These are phyloP conservation scores for Drosophila falleni DNA, from an alignment of 2,888 invertebrate genomes.

Conservation along the genomic window DNA sequence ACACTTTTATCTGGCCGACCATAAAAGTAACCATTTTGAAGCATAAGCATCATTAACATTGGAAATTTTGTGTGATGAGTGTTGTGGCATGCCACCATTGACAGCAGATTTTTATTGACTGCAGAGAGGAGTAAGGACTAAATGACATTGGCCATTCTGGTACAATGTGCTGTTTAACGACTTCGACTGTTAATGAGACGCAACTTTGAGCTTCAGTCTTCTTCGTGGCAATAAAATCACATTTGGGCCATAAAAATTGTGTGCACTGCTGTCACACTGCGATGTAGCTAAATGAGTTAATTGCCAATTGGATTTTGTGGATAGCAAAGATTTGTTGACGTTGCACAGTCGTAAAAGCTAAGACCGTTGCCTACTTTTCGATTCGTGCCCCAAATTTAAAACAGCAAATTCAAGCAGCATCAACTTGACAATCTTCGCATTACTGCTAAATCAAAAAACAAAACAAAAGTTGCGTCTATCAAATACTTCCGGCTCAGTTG, in stretches of 20 bases:
- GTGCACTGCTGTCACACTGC: constrained; percentile 30
- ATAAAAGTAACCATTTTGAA: constrained; percentile 47
- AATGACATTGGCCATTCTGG: constrained; percentile 57
- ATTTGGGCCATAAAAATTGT: constrained; percentile 68
- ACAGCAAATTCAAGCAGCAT: constrained; percentile 5
- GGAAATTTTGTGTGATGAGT: constrained; percentile 46
- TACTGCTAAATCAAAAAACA: constrained; percentile 3
- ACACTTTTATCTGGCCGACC: constrained; percentile 45
- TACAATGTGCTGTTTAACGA: constrained; percentile 74
- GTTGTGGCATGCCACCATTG: constrained; percentile 17
- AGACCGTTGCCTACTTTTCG: constrained; percentile 20
- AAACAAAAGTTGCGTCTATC: constrained; percentile 48
- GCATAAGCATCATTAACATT: constrained; percentile 58
- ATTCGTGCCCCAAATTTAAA: constrained; percentile 36
- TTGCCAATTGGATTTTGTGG: constrained; percentile 78
- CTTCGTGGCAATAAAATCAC: constrained; percentile 64
- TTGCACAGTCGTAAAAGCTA: constrained; percentile 63
- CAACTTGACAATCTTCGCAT: constrained; percentile 27
- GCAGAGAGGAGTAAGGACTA: constrained; percentile 18
- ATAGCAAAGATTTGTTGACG: constrained; percentile 68
- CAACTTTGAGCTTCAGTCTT: constrained; percentile 44
- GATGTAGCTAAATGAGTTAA: constrained; percentile 70
- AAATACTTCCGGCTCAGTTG: constrained; percentile 70
- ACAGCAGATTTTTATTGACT: constrained; percentile 64
- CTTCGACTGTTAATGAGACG: constrained; percentile 77